Evolutionary conservation across 2,797 vertebrate species (phyloP).

Genomic region (Macropodus opercularis): DNA sequence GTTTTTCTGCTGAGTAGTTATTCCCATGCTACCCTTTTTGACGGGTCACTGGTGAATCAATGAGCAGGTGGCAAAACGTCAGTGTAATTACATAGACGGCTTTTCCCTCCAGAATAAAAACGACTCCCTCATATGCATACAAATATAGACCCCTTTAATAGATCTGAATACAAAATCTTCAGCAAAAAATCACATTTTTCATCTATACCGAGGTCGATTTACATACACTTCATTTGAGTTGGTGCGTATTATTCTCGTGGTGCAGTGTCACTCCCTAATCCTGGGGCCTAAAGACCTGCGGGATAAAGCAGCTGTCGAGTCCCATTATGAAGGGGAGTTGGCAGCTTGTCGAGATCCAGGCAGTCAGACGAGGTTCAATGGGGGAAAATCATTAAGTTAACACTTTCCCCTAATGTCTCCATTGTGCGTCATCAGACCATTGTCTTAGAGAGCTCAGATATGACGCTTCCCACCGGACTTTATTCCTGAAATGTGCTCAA

Average conservation of each 20-base stretch:
- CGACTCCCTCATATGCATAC: slow-evolving; percentile 82
- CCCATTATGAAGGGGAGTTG: slow-evolving; percentile 87
- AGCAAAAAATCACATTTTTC: slow-evolving; percentile 79
- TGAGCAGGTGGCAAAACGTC: slow-evolving; percentile 97
- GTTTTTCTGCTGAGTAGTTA: slow-evolving; percentile 74
- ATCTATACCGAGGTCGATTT: slow-evolving; percentile 81
- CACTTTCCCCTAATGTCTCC: slow-evolving; percentile 91
- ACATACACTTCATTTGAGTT: slow-evolving; percentile 86
- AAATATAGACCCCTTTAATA: slow-evolving; percentile 81
- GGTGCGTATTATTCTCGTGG: slow-evolving; percentile 82
- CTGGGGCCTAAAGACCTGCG: slow-evolving; percentile 85
- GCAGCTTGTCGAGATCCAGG: slow-evolving; percentile 89
- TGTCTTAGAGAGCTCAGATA: slow-evolving; percentile 84
- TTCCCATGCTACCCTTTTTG: slow-evolving; percentile 99
- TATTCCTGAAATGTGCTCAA: slow-evolving; percentile 62
- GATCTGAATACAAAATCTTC: slow-evolving; percentile 81
- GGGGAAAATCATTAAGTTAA: slow-evolving; percentile 95
- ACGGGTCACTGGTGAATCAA: slow-evolving; percentile 99
- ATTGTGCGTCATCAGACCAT: slow-evolving; percentile 84
- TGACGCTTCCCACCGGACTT: slow-evolving; percentile 84
- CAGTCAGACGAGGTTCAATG: slow-evolving; percentile 88
- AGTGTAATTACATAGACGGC: slow-evolving; percentile 93
- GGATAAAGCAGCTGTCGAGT: slow-evolving; percentile 89
- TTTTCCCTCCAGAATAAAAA: slow-evolving; percentile 73
- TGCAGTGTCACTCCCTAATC: slow-evolving; percentile 88